A percentile compares a stretch with the other conserved stretches of the same genome.
phyloP scores from a whole-genome alignment of 2,797 vertebrate species.

The Agapornis canus region DNA sequence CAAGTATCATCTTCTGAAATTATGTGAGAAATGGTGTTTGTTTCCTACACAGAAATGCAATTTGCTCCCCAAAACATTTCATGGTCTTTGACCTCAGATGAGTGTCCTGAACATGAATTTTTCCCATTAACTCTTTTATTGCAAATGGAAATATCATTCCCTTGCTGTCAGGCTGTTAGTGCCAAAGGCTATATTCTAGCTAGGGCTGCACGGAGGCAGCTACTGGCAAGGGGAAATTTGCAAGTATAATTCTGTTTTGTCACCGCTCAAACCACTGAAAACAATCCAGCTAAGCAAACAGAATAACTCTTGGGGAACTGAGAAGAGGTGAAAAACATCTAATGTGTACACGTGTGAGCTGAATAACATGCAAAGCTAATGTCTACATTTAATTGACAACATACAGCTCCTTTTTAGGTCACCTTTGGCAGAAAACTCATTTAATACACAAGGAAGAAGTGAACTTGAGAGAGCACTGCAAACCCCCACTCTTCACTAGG shows the following conservation, averaged over 20 bases:
- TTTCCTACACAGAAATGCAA: not conserved
- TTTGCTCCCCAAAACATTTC: not conserved
- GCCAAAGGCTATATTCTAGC: conserved; percentile 24
- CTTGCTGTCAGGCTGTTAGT: conserved; percentile 3
- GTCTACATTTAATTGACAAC: not conserved
- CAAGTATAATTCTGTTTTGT: conserved; percentile 48
- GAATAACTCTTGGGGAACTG: not conserved
- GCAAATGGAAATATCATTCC: not conserved
- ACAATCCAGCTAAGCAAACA: not conserved
- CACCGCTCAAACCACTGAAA: not conserved
- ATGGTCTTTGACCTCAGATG: not conserved
- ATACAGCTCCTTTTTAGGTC: not conserved
- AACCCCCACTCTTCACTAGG: not conserved
- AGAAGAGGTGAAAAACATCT: not conserved
- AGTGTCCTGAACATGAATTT: not conserved
- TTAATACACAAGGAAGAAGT: not conserved
- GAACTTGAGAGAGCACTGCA: not conserved
- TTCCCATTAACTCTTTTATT: conserved; percentile 32
- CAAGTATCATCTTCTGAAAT: not conserved
- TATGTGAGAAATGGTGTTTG: not conserved
- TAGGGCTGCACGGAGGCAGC: not conserved
- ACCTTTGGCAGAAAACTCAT: not conserved
- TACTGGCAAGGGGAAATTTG: not conserved
- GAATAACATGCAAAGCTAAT: not conserved
- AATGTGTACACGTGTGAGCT: fast-evolving